Evolutionary conservation across 2,113 vertebrate genomes (phyloP).

Genomic region (Notiomystis cincta): DNA sequence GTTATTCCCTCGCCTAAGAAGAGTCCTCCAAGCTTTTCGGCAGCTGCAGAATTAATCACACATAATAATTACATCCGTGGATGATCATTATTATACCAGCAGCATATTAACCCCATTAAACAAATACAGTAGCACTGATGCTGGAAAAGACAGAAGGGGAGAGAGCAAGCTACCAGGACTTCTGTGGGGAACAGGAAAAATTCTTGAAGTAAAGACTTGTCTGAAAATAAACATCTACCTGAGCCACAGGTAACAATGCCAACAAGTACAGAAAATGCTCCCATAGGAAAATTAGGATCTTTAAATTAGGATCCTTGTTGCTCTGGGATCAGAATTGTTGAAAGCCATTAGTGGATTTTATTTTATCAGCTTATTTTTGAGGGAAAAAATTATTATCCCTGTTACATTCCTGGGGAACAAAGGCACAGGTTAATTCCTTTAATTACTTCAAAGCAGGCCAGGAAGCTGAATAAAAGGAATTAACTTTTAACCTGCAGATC

Average conservation of each 20-base stretch:
- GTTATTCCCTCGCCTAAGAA: constrained; percentile 16
- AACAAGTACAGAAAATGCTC: neutral
- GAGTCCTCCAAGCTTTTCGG: constrained; percentile 44
- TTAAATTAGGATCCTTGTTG: neutral
- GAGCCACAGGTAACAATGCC: neutral
- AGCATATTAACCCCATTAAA: constrained; percentile 72
- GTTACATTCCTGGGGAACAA: neutral
- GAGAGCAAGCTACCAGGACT: neutral
- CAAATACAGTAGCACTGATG: constrained; percentile 48
- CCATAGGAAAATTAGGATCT: neutral
- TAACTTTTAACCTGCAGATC: neutral
- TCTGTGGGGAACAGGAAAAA: neutral
- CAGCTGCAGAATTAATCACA: constrained; percentile 53
- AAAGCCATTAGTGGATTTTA: neutral
- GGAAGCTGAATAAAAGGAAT: neutral
- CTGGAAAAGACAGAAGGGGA: neutral
- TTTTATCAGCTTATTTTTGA: neutral
- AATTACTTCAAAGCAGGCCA: neutral
- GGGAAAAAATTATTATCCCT: neutral
- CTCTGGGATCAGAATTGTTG: neutral
- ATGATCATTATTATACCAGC: constrained; percentile 57
- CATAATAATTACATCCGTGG: constrained; percentile 58
- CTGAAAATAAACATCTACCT: neutral
- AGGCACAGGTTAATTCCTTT: neutral
- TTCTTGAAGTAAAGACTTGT: neutral